Evolutionary conservation across 2,797 vertebrate genomes (phyloP).

Genomic region (Aselliscus stoliczkanus): DNA sequence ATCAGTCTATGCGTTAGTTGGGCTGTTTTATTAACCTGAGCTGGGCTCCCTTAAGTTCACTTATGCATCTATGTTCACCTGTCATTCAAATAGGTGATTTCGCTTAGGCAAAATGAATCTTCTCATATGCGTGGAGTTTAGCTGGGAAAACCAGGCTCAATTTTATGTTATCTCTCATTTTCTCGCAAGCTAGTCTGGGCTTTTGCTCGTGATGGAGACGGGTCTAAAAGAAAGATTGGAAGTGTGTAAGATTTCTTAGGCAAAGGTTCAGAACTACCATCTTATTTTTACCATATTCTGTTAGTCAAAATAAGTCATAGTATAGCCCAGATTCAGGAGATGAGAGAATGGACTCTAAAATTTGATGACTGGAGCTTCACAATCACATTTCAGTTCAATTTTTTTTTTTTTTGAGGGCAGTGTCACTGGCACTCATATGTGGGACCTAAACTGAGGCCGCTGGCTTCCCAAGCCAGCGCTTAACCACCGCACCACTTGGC

Average conservation of each 20-base stretch:
- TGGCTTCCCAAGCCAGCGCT: no score
- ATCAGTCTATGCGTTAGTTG: background rate
- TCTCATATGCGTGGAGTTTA: background rate
- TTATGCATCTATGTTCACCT: background rate
- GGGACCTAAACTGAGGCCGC: no score
- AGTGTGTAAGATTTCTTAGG: fast-evolving
- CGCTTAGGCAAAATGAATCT: background rate
- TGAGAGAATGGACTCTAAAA: background rate
- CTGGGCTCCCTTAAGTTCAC: background rate
- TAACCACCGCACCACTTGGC: no score
- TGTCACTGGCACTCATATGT: no score
- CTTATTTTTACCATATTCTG: background rate
- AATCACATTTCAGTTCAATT: background rate
- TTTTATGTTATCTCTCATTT: background rate
- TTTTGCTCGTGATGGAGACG: background rate
- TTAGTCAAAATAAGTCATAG: background rate
- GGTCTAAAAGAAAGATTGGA: background rate
- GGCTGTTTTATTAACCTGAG: background rate
- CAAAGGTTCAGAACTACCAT: background rate
- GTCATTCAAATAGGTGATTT: background rate
- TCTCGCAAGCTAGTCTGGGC: background rate
- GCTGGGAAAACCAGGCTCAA: fast-evolving
- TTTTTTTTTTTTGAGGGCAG: no score
- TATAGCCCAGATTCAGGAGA: background rate
- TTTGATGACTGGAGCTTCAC: background rate